Evolutionary conservation across 2,113 vertebrate species (phyloP), one percentile per base, ranked within the genome.

Genomic region (Centropristis striata): DNA sequence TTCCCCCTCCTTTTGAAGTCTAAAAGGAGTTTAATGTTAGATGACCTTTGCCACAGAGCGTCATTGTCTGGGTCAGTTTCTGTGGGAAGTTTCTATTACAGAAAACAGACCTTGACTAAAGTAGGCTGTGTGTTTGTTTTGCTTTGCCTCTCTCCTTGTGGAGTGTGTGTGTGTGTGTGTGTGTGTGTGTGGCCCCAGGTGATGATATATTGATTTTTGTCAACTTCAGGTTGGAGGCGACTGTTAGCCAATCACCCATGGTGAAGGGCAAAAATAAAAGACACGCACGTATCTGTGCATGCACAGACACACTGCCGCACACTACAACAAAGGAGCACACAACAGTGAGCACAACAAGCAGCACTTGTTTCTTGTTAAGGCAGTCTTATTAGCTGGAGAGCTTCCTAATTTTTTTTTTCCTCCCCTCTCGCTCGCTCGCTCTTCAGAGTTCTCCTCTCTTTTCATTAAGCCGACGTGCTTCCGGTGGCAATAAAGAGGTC

Each of bases 201-300:
- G 92, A 92, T 93, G 92, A 91, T 92, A 77, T 93, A 94, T 94
- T 90, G 92, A 94, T 92, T 94, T 94, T 92, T 91, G 89, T 92
- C 90, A 88, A 84, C 87, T 88, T 89, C 82, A 86, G 93, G 89
- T 92, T 92, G 88, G 88, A 92, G 89, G 88, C 75, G 83, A 92
- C 89, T 84, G 89, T 92, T 92, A 91, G 88, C 87, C 91, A 92
- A 90, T 92, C 90, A 92, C 90, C 91, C 86, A 39, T 85, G 86
- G 86, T 90, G 92, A 93, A 93, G 88, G 89, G 91, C 88, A 88
- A 71, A 70, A 86, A 90, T 78, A 83, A 90, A 88, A 91, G 81
- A 66, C 74, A 55, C 18, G 50, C 75, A 72, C 49, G 9, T 10
- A 73, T 14, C 55, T 8, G 42, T 27, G 75, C 82, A 39, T 5